Evolutionary conservation across 2,797 vertebrate genomes (phyloP), one percentile per base, ranked within the genome.

Genomic region (Alcedo atthis): DNA sequence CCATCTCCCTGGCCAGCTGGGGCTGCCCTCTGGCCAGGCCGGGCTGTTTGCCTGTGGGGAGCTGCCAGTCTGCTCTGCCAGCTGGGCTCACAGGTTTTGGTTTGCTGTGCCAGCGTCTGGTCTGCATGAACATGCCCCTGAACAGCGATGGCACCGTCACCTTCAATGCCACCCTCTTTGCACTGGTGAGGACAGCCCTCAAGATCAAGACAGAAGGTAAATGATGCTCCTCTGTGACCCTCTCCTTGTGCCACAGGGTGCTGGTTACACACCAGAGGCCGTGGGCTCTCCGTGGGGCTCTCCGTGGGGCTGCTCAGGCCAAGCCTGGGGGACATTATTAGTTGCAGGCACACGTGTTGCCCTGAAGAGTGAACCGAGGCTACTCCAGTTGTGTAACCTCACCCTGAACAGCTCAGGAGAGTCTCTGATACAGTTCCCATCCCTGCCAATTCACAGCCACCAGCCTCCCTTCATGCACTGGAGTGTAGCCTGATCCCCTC

Each of bases 151-250:
- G 99, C 81, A 99, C 99, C 0, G 99, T 99, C 96, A 99, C 99
- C 87, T 99, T 99, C 97, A 99, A 99, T 0, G 99, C 99, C 76
- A 99, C 99, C 1, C 98, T 99, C 92, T 99, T 99, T 8, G 98
- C 99, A 1, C 98, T 99, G 95, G 99, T 99, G 83, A 98, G 99
- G 95, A 99, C 99, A 1, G 99, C 99, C 8, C 98, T 99, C 75
- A 99, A 99, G 97, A 99, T 99, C 96, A 99, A 99, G 98, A 99
- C 99, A 10, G 99, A 99, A 98, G 99, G 99, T 99, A 76, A 95
- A 96, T 7, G 18, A 10, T 10, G 66, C 24, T 10, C 8, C 7
- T 43, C 11, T 18, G 53, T 76, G 43, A 25, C 28, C 11, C 12
- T 48, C 7, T 35, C 37, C 45, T 19, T 5, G 24, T 75, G 62